Conservation (phyloP, 2,797 vertebrate species). For the Lagodon rhomboides region DNA sequence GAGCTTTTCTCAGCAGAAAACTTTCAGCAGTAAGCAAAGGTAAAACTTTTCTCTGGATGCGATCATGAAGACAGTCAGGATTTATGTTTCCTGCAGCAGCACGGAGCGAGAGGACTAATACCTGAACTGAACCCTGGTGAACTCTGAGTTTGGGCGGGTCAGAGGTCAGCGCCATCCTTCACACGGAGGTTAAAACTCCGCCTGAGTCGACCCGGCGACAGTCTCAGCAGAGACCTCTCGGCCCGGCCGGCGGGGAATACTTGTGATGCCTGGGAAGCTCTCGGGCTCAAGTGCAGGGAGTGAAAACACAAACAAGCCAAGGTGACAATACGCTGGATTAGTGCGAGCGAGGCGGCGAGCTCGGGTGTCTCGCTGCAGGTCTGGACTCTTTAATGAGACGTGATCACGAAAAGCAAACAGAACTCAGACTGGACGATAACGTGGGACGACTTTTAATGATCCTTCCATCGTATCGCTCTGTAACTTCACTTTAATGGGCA, state of each 20-base stretch:
- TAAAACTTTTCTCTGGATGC: neutral
- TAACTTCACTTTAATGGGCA: neutral
- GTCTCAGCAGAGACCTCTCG: neutral
- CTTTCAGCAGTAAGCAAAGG: no score
- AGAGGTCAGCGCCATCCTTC: constrained; percentile 1
- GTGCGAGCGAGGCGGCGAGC: neutral
- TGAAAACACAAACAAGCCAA: constrained; percentile 24
- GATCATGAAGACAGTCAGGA: neutral
- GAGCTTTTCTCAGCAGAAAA: no score
- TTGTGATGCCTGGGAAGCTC: constrained; percentile 32
- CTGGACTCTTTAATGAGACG: neutral
- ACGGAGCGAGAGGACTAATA: neutral
- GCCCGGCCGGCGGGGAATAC: constrained; percentile 10
- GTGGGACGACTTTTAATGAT: neutral
- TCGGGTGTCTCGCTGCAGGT: constrained; percentile 28
- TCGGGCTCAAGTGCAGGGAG: constrained; percentile 13
- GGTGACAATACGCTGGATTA: constrained; percentile 35
- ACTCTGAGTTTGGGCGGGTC: neutral
- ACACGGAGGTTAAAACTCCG: neutral
- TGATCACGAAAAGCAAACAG: neutral
- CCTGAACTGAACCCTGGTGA: neutral
- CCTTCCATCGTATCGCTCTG: neutral
- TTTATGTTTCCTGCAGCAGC: neutral
- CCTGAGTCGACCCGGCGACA: neutral
- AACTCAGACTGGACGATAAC: no score